phyloP scores from a whole-genome alignment of 2,888 invertebrate genomes.

The Hydraecia micacea region DNA sequence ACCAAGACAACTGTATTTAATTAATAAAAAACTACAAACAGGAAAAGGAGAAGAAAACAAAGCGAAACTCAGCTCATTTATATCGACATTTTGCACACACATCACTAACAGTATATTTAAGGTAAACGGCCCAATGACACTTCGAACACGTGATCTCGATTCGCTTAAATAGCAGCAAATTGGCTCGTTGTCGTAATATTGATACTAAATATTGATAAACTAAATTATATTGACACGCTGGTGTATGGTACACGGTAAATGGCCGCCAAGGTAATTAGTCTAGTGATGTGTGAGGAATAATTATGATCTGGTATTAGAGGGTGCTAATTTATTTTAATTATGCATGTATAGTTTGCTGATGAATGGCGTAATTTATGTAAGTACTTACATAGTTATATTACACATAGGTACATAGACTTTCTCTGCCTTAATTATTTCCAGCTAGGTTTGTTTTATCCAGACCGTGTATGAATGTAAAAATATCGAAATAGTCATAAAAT shows the following conservation, averaged over 20 bases:
- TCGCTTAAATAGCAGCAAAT: slow-evolving; percentile 64
- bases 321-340: slow-evolving; percentile 58
- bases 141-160: slow-evolving; percentile 59
- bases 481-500: not conserved
- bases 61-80: rapidly evolving
- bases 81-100: slow-evolving; percentile 38
- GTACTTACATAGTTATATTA: too few species aligned
- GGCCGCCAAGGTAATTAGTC: slow-evolving; percentile 55
- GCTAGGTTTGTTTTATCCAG: not conserved
- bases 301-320: slow-evolving; percentile 52
- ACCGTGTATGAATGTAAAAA: not conserved
- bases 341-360: slow-evolving; percentile 14
- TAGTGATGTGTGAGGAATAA: slow-evolving; percentile 58
- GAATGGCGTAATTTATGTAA: slow-evolving; percentile 8
- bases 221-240: slow-evolving; percentile 64
- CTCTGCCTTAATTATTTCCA: not conserved
- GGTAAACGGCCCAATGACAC: slow-evolving; percentile 56
- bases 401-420: not conserved
- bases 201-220: slow-evolving; percentile 63
- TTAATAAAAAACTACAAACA: not conserved
- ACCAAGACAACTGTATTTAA: not conserved
- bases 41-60: not conserved
- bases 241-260: slow-evolving; percentile 52
- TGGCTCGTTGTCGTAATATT: slow-evolving; percentile 62
- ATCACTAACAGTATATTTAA: slow-evolving; percentile 47